Percentiles rank a stretch among this genome's conserved stretches.
These are phyloP conservation scores for Varanus komodoensis DNA, from an alignment of 2,113 vertebrate species.

Conservation along the genomic window DNA sequence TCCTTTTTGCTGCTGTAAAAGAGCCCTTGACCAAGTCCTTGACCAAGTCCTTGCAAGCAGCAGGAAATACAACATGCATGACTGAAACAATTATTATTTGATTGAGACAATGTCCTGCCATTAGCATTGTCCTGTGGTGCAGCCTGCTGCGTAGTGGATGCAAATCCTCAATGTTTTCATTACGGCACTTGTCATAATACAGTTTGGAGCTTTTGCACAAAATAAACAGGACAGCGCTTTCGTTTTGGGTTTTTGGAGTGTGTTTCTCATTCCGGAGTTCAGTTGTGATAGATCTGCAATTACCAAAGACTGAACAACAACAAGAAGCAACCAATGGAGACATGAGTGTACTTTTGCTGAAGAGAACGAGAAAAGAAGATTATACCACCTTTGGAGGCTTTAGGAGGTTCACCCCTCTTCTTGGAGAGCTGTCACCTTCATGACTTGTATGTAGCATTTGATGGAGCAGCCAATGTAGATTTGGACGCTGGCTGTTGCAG, in stretches of 20 bases:
- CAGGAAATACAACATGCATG: not conserved
- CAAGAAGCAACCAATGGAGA: not conserved
- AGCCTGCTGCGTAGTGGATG: conserved; percentile 1
- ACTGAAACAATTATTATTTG: conserved; percentile 17
- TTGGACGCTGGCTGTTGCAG: not conserved
- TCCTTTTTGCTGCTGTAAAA: conserved; percentile 35
- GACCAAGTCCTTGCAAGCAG: conserved; percentile 21
- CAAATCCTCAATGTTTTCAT: conserved; percentile 39
- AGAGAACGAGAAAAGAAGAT: not conserved
- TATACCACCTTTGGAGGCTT: not conserved
- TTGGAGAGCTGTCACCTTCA: not conserved
- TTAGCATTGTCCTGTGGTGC: not conserved
- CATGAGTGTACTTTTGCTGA: not conserved
- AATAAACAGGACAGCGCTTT: conserved; percentile 31
- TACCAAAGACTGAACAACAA: not conserved
- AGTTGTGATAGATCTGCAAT: conserved; percentile 37
- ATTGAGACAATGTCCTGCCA: not conserved
- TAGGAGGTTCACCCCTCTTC: not conserved
- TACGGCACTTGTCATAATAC: conserved; percentile 37
- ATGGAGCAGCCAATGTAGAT: not conserved
- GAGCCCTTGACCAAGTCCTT: conserved; percentile 7
- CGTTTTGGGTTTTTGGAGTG: not conserved
- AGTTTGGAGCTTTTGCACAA: conserved; percentile 38
- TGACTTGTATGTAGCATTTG: not conserved
- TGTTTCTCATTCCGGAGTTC: conserved; percentile 40